Percentiles rank a stretch among this genome's conserved stretches.
Evolutionary conservation across 2,888 invertebrate species (phyloP).

Genomic region (Ichneumoninae sp.): DNA sequence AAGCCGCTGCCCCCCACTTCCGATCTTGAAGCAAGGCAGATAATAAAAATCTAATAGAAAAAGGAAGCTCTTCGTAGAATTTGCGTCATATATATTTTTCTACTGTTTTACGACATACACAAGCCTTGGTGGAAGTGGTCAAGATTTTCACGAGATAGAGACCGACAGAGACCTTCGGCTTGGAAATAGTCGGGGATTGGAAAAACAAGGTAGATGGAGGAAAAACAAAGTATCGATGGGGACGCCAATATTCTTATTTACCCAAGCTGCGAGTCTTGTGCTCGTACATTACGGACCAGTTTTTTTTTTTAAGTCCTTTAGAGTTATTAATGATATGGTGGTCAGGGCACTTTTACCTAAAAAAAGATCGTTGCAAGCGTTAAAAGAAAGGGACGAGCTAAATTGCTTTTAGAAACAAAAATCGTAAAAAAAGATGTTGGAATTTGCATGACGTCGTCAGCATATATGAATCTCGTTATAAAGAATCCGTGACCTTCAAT

Average conservation of each 20-base stretch:
- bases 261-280: neutral
- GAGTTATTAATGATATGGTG: neutral
- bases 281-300: neutral
- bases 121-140: slow-evolving; percentile 22
- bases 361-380: neutral
- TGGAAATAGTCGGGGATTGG: slow-evolving; percentile 3
- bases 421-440: neutral
- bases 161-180: neutral
- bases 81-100: slow-evolving; percentile 53
- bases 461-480: slow-evolving; percentile 1
- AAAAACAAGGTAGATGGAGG: slow-evolving; percentile 11
- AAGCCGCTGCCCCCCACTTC: slow-evolving; percentile 27
- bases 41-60: slow-evolving; percentile 24
- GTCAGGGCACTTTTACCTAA: neutral
- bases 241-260: neutral
- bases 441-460: neutral
- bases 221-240: slow-evolving; percentile 18
- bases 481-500: slow-evolving; percentile 5
- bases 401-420: neutral
- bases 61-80: slow-evolving; percentile 29
- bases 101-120: slow-evolving; percentile 25
- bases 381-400: neutral
- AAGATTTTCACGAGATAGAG: slow-evolving; percentile 17
- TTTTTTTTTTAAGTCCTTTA: neutral
- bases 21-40: slow-evolving; percentile 1